These are phyloP conservation scores for Zoanthus gigantus DNA, from an alignment of 92 coral and sea anemone species.

Conservation along the genomic window DNA sequence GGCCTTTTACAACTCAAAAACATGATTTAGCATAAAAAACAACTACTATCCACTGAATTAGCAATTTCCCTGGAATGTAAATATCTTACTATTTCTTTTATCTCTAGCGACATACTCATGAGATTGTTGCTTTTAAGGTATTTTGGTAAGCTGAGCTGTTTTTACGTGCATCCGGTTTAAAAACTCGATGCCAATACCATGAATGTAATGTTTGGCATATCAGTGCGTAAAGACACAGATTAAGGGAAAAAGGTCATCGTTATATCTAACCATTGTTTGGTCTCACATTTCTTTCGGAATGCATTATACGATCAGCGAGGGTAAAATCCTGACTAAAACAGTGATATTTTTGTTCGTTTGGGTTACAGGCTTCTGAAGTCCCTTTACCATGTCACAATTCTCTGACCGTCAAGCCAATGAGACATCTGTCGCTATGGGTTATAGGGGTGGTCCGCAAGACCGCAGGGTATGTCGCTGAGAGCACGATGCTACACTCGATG, in stretches of 20 bases:
- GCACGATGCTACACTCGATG: no score
- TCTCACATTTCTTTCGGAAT: constrained; percentile 11
- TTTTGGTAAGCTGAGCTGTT: constrained; percentile 45
- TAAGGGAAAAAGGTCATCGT: constrained; percentile 12
- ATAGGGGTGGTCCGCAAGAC: no score
- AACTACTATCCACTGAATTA: not conserved
- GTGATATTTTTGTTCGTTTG: not conserved
- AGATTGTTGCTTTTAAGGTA: constrained; percentile 9
- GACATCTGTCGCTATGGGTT: no score
- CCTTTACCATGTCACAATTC: no score
- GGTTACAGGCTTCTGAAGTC: not conserved
- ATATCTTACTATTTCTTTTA: constrained; percentile 1
- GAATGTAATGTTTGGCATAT: constrained; percentile 10
- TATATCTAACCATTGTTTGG: not conserved
- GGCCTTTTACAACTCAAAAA: not conserved
- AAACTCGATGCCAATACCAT: constrained; percentile 27
- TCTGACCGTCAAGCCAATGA: no score
- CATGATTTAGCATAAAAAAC: not conserved
- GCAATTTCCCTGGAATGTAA: not conserved
- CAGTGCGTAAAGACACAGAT: constrained; percentile 9
- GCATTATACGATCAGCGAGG: constrained; percentile 25
- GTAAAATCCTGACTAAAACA: not conserved
- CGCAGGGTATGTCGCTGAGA: no score
- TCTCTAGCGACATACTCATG: constrained; percentile 19
- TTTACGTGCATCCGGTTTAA: constrained; percentile 25